Conservation (phyloP, 2,797 vertebrate species). For the Pampus argenteus region DNA sequence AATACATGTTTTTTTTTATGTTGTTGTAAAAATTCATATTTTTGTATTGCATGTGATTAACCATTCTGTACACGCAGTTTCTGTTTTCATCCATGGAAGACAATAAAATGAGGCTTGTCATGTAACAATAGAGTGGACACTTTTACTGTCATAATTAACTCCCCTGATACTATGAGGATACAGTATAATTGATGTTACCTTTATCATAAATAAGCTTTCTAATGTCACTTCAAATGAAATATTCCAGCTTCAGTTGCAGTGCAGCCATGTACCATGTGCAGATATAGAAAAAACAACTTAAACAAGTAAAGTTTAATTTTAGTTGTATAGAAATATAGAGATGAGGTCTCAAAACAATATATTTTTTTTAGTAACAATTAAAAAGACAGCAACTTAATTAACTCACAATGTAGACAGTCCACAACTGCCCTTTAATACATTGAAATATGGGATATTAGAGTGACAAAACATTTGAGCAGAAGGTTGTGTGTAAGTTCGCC, state of each 20-base stretch:
- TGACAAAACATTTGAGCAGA: neutral
- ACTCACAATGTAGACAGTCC: too few species aligned
- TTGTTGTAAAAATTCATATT: conserved; percentile 88
- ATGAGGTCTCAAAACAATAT: too few species aligned
- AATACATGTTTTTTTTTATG: conserved; percentile 85
- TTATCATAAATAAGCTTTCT: neutral
- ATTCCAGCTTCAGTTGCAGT: neutral
- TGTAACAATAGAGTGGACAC: conserved; percentile 51
- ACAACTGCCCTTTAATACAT: too few species aligned
- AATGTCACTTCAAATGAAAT: neutral
- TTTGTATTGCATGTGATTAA: conserved; percentile 90
- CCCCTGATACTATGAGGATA: neutral
- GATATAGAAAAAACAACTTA: neutral
- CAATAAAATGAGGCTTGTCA: conserved; percentile 87
- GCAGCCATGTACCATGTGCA: neutral
- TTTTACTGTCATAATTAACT: neutral
- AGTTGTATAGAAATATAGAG: neutral
- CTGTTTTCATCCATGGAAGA: conserved; percentile 87
- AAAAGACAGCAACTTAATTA: too few species aligned
- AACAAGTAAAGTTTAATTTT: neutral
- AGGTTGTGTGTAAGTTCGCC: neutral
- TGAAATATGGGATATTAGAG: too few species aligned
- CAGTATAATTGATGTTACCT: neutral
- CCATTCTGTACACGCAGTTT: conserved; percentile 84
- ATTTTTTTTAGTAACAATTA: too few species aligned